phyloP scores from a whole-genome alignment of 2,113 vertebrate species.

The Synchiropus splendidus region DNA sequence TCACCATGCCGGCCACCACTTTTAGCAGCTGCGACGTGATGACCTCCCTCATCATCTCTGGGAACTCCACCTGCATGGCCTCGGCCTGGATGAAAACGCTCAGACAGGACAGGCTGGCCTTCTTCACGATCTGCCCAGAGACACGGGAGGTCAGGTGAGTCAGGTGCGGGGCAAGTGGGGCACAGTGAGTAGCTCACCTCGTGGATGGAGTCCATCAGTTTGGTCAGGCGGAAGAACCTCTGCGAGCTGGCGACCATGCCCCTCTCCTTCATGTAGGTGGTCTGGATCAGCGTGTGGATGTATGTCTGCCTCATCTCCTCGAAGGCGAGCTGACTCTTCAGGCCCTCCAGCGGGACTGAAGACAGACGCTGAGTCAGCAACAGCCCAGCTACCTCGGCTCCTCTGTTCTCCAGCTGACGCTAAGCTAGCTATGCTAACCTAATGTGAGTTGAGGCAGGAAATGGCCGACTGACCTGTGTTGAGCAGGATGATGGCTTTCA shows the following conservation, averaged over 20 bases:
- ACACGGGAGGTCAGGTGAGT: not conserved
- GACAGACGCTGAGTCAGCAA: too few relatives aligned
- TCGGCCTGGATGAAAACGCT: slow-evolving; percentile 96
- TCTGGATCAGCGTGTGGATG: slow-evolving; percentile 86
- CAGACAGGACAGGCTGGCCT: slow-evolving; percentile 92
- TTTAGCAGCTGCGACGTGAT: slow-evolving; percentile 94
- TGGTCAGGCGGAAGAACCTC: slow-evolving; percentile 93
- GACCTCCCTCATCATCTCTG: slow-evolving; percentile 98
- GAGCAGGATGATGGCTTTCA: slow-evolving; percentile 93
- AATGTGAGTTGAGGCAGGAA: too few relatives aligned
- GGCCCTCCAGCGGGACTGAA: slow-evolving; percentile 90
- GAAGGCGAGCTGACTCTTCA: slow-evolving; percentile 88
- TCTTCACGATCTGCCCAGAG: slow-evolving; percentile 84
- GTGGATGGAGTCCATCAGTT: slow-evolving; percentile 90
- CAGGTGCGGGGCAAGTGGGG: too few relatives aligned
- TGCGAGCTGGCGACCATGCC: slow-evolving; percentile 82
- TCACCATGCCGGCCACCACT: slow-evolving; percentile 97
- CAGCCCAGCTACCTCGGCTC: too few relatives aligned
- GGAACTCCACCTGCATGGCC: slow-evolving; percentile 89
- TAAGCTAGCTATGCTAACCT: too few relatives aligned
- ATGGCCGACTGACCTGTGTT: slow-evolving; percentile 87
- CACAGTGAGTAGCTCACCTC: slow-evolving; percentile 65
- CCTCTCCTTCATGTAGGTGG: slow-evolving; percentile 82
- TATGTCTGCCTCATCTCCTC: slow-evolving; percentile 96
- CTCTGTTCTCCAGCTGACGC: too few relatives aligned